Base-by-base conservation (phyloP, 2,797 vertebrate genomes). In the Anguilla marmorata region DNA sequence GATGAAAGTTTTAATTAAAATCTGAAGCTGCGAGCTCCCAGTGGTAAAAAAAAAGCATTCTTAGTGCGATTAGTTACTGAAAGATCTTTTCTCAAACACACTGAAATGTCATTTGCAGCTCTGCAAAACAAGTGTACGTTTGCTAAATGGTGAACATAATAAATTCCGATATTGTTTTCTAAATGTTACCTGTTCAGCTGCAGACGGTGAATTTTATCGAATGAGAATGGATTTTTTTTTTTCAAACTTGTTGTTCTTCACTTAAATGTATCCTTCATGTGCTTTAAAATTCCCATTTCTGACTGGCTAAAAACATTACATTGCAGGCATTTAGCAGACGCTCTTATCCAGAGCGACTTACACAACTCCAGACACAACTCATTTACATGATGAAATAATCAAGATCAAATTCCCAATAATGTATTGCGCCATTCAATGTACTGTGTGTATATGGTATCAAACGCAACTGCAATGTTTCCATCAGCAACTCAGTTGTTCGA, bases 1-100 rank as follows among this genome's bases (percentile, higher is more conserved):
- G 76, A 86, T 60, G 48, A 54, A 45, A 86, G 84, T 33, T 48
- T 86, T 89, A 86, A 89, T 88, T 87, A 88, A 88, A 85, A 79
- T 16, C 79, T 69, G 79, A 86, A 52, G 88, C 5, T 74, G 80
- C 60, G 74, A 69, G 87, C 56, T 58, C 16, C 74, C 37, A 33
- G 27, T 27, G 63, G 2, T 8, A 19, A 21, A 27, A 69, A 79
- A 41, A 79, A 21, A 14, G 5, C 19, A 79, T 79, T 79, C 14
- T 45, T 79, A 14, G 3, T 79, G 37, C 37, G 3, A 16, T 21
- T 79, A 37, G 74, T 21, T 79, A 33, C 3, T 3, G 33, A 33
- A 76, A 37, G 6, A 41, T 79, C 37, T 79, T 79, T 79, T 7
- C 30, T 37, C 33, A 79, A 76, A 69, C 9, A 0, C 72, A 30